Evolutionary conservation across 1,140 invertebrate genomes (phyloP).

Genomic region (Amyelois transitella): DNA sequence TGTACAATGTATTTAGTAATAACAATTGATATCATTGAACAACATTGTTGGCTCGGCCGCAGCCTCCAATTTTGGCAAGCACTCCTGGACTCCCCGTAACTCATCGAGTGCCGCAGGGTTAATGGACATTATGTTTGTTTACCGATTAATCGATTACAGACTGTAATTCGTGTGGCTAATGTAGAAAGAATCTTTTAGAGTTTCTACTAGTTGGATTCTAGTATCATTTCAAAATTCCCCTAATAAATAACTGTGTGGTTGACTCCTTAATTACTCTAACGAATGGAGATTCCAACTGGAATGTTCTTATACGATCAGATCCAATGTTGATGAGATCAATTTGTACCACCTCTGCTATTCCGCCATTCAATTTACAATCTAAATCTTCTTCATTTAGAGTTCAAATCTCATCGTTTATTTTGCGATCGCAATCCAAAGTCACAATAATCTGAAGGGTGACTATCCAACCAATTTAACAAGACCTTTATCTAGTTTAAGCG

Average conservation of each 20-base stretch:
- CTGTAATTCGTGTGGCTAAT: no score
- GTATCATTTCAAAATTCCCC: no score
- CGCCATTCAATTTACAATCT: conserved; percentile 32
- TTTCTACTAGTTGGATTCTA: no score
- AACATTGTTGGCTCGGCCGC: no score
- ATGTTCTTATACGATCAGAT: not conserved
- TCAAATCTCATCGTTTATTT: conserved; percentile 26
- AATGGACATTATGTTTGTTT: not conserved
- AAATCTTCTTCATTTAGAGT: conserved; percentile 26
- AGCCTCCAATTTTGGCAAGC: not conserved
- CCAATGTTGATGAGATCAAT: conserved; percentile 49
- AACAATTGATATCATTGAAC: no score
- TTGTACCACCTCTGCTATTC: conserved; percentile 39
- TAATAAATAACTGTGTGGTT: not conserved
- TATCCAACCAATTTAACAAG: conserved; percentile 30
- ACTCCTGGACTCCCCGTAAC: not conserved
- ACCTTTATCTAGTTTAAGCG: conserved; percentile 12
- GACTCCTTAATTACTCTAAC: not conserved
- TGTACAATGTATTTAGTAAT: no score
- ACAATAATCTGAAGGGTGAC: conserved; percentile 43
- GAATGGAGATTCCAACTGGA: not conserved
- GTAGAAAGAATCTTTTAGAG: no score
- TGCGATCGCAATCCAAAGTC: conserved; percentile 30
- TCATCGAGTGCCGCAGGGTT: not conserved
- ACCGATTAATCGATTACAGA: no score